A percentile compares a stretch with the other conserved stretches of the same genome.
Conservation (phyloP, 2,888 invertebrate species). For the Tholera decimalis region DNA sequence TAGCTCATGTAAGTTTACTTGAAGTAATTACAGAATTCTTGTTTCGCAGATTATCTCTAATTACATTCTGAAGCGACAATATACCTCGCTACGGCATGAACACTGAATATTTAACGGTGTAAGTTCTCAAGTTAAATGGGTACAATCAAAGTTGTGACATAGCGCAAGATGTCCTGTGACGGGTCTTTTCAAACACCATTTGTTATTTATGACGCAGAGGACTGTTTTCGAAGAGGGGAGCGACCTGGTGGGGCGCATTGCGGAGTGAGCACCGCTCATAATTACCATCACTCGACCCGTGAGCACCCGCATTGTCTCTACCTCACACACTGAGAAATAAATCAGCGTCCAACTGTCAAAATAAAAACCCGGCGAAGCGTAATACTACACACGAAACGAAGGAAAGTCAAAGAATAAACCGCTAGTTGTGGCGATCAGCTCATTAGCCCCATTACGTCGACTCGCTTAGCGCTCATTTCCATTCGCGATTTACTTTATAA, state of each 20-base stretch:
- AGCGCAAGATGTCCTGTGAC: constrained; percentile 71
- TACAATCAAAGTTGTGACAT: constrained; percentile 82
- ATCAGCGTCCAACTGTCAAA: constrained; percentile 49
- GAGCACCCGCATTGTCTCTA: constrained; percentile 54
- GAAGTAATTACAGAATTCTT: constrained; percentile 39
- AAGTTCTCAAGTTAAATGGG: constrained; percentile 78
- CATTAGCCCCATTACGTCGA: constrained; percentile 71
- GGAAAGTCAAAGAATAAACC: constrained; percentile 56
- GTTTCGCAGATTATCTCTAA: constrained; percentile 42
- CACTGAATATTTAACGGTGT: constrained; percentile 72
- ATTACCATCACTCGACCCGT: constrained; percentile 24
- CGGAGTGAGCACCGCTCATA: constrained; percentile 25
- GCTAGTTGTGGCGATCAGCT: constrained; percentile 67
- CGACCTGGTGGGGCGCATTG: neutral
- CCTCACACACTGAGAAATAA: constrained; percentile 54
- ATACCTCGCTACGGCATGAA: constrained; percentile 44
- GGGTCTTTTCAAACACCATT: constrained; percentile 79
- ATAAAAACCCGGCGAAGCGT: constrained; percentile 29
- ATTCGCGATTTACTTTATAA: constrained; percentile 59
- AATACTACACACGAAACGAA: constrained; percentile 43
- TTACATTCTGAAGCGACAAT: constrained; percentile 55
- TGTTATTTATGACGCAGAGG: constrained; percentile 76
- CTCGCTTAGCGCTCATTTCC: constrained; percentile 69
- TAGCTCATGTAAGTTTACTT: constrained; percentile 12
- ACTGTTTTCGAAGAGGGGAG: constrained; percentile 61